These are phyloP conservation scores for Scrobipalpa atriplicella DNA, from an alignment of 2,888 invertebrate genomes.

Conservation along the genomic window DNA sequence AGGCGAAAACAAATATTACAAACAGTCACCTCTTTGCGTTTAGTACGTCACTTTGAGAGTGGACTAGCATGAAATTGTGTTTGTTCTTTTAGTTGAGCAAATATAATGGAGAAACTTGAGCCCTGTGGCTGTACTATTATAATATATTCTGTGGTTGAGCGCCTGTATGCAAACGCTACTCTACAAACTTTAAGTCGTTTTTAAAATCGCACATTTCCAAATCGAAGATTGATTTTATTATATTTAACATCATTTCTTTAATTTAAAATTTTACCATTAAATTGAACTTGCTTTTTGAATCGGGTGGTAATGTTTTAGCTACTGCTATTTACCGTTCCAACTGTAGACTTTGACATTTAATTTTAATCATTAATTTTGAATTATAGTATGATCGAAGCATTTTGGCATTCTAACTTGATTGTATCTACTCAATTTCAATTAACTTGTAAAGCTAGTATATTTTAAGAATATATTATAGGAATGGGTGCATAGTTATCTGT, in stretches of 20 bases:
- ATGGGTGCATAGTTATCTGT: too few species aligned
- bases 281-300: too few species aligned
- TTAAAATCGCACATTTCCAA: slow-evolving; percentile 25
- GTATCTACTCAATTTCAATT: too few species aligned
- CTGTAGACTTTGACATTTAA: too few species aligned
- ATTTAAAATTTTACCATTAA: neutral
- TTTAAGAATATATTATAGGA: too few species aligned
- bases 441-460: too few species aligned
- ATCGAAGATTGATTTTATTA: neutral
- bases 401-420: too few species aligned
- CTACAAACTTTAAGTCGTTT: slow-evolving; percentile 30
- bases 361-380: too few species aligned
- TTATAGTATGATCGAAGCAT: too few species aligned
- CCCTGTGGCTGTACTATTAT: neutral
- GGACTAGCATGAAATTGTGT: slow-evolving; percentile 51
- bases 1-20: slow-evolving; percentile 53
- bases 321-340: too few species aligned
- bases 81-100: slow-evolving; percentile 60
- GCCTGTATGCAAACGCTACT: slow-evolving; percentile 28
- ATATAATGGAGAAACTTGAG: slow-evolving; percentile 40
- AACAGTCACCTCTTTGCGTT: slow-evolving; percentile 54
- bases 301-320: too few species aligned
- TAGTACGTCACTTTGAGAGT: slow-evolving; percentile 50
- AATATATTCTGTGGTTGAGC: neutral
- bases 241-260: neutral